Conservation (phyloP, 1,140 invertebrate species). For the Hestina assimilis region DNA sequence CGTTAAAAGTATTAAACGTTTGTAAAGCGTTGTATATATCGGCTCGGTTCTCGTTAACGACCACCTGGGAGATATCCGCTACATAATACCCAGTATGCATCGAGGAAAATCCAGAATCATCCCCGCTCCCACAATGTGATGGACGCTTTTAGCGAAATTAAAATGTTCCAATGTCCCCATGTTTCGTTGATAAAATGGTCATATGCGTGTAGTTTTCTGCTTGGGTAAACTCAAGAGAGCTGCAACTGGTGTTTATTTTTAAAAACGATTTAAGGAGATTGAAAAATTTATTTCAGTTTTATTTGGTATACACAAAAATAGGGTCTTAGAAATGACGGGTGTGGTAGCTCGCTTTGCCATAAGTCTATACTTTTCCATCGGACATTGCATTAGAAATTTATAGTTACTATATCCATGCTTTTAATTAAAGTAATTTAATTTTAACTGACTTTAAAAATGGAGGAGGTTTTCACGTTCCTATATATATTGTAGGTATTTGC, state of each 20-base stretch:
- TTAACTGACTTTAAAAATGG: no score
- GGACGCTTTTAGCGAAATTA: slow-evolving; percentile 71
- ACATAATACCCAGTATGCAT: slow-evolving; percentile 22
- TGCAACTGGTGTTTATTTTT: not conserved
- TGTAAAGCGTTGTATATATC: not conserved
- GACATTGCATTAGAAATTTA: no score
- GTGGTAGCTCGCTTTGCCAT: no score
- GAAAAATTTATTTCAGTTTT: no score
- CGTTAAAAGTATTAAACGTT: no score
- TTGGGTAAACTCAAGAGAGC: slow-evolving; percentile 17
- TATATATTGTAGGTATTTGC: no score
- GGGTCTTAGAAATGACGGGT: no score
- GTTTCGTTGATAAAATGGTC: slow-evolving; percentile 53
- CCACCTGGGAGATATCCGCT: slow-evolving; percentile 28
- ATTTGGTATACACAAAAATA: no score
- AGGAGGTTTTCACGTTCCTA: no score
- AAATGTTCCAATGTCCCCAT: slow-evolving; percentile 49
- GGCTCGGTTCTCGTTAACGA: slow-evolving; percentile 38
- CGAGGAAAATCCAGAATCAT: slow-evolving; percentile 48
- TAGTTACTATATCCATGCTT: no score
- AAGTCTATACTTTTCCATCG: no score
- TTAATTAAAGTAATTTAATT: no score
- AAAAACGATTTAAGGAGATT: not conserved
- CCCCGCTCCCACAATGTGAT: slow-evolving; percentile 57
- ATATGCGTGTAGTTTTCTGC: slow-evolving; percentile 17